These are phyloP conservation scores for Dermatemys mawii DNA, from an alignment of 2,113 vertebrate genomes.

Conservation along the genomic window DNA sequence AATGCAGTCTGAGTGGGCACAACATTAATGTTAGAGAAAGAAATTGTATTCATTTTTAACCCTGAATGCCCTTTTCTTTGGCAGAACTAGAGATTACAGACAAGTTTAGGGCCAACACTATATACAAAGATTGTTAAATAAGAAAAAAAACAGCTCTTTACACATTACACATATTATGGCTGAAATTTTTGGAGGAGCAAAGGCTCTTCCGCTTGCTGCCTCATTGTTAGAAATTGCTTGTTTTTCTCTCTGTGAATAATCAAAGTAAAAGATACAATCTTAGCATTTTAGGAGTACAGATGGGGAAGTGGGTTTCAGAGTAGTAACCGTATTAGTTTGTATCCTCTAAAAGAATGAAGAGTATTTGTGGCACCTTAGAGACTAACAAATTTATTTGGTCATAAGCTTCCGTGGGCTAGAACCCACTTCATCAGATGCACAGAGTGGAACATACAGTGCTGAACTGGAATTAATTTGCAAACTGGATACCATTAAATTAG, in stretches of 20 bases:
- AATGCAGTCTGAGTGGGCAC: rapidly evolving
- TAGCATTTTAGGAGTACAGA: background rate
- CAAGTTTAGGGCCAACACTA: background rate
- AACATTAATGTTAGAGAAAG: rapidly evolving
- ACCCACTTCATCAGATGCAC: too few species aligned
- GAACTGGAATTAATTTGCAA: too few species aligned
- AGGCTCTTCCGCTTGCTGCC: background rate
- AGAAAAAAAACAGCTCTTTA: background rate
- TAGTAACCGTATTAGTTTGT: too few species aligned
- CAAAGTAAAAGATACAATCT: rapidly evolving
- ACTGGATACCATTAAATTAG: too few species aligned
- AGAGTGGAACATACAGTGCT: too few species aligned
- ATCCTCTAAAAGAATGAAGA: too few species aligned
- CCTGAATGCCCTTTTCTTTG: rapidly evolving
- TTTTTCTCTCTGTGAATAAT: background rate
- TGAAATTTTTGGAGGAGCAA: background rate
- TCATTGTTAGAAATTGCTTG: background rate
- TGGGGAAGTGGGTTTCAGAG: too few species aligned
- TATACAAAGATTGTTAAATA: background rate
- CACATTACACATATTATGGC: rapidly evolving
- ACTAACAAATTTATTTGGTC: too few species aligned
- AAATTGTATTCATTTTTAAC: rapidly evolving
- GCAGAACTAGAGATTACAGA: background rate
- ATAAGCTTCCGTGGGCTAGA: too few species aligned
- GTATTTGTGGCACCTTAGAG: too few species aligned